phyloP scores from a whole-genome alignment of 2,888 invertebrate species.

The Dorcus parallelipipedus region DNA sequence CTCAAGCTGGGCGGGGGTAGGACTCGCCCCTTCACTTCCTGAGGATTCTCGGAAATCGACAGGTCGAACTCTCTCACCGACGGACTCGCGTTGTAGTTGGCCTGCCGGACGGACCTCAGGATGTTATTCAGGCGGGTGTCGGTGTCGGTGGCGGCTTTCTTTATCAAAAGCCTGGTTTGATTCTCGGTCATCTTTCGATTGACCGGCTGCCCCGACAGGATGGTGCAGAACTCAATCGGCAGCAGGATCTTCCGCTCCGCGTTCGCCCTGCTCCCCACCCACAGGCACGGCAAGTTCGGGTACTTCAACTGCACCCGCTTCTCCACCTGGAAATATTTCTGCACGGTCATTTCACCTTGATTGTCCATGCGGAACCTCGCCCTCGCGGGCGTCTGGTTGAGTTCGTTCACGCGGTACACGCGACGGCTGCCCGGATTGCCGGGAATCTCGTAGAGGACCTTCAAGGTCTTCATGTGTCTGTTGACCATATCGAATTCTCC shows the following conservation, averaged over 20 bases:
- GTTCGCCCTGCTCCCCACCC: slow-evolving; percentile 55
- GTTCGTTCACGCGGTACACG: slow-evolving; percentile 50
- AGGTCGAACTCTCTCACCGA: slow-evolving; percentile 80
- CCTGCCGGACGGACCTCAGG: slow-evolving; percentile 54
- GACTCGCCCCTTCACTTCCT: slow-evolving; percentile 73
- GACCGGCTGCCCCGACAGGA: slow-evolving; percentile 73
- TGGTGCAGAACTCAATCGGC: slow-evolving; percentile 79
- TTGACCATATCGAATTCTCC: slow-evolving; percentile 14
- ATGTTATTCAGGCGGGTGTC: slow-evolving; percentile 76
- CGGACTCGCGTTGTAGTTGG: slow-evolving; percentile 47
- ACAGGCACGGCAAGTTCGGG: slow-evolving; percentile 77
- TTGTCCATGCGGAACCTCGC: slow-evolving; percentile 44
- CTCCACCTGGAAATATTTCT: slow-evolving; percentile 46
- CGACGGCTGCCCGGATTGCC: slow-evolving; percentile 44
- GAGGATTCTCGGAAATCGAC: slow-evolving; percentile 69
- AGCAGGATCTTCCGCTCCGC: slow-evolving; percentile 67
- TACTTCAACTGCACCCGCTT: slow-evolving; percentile 50
- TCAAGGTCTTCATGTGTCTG: slow-evolving; percentile 6
- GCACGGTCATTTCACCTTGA: slow-evolving; percentile 46
- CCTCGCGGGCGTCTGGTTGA: slow-evolving; percentile 40
- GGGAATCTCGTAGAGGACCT: slow-evolving; percentile 51
- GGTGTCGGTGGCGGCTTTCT: slow-evolving; percentile 78
- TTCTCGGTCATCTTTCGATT: slow-evolving; percentile 75
- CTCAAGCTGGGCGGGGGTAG: slow-evolving; percentile 72
- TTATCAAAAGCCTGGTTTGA: slow-evolving; percentile 87